A percentile compares a stretch with the other conserved stretches of the same genome.
phyloP scores from a whole-genome alignment of 2,888 invertebrate species.

The Cyrtodaria siliqua region DNA sequence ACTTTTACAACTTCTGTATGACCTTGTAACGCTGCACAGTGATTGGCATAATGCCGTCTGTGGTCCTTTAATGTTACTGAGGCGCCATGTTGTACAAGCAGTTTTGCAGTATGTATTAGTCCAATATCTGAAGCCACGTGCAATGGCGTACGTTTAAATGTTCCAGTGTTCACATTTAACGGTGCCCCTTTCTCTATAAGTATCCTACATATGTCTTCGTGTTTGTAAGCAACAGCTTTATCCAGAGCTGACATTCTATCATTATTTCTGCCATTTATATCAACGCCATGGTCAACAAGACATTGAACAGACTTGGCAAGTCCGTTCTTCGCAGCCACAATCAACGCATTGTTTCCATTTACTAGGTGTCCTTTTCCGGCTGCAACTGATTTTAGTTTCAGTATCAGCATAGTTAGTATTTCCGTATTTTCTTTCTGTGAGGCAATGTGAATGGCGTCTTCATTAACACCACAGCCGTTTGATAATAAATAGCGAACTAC shows the following conservation, averaged over 20 bases:
- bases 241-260: slow-evolving; percentile 11
- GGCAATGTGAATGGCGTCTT: slow-evolving; percentile 42
- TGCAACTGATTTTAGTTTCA: neutral
- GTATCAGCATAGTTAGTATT: slow-evolving; percentile 16
- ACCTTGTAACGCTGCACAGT: slow-evolving; percentile 37
- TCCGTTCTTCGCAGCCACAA: slow-evolving; percentile 37
- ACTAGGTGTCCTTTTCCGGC: slow-evolving; percentile 3
- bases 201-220: slow-evolving; percentile 6
- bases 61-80: slow-evolving; percentile 29
- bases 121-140: slow-evolving; percentile 46
- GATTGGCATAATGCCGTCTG: slow-evolving; percentile 45
- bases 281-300: neutral
- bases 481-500: slow-evolving; percentile 16
- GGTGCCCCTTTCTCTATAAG: slow-evolving; percentile 33
- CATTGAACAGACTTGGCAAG: slow-evolving; percentile 7
- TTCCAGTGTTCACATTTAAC: slow-evolving; percentile 20
- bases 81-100: slow-evolving; percentile 25
- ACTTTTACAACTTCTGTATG: slow-evolving; percentile 18
- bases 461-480: slow-evolving; percentile 19
- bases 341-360: slow-evolving; percentile 30
- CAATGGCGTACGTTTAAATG: slow-evolving; percentile 46
- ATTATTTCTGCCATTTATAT: slow-evolving; percentile 12
- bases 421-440: slow-evolving; percentile 10
- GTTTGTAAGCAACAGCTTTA: slow-evolving; percentile 25
- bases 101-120: slow-evolving; percentile 2